phyloP scores from a whole-genome alignment of 2,888 invertebrate genomes.

The Drosophila pullipes region DNA sequence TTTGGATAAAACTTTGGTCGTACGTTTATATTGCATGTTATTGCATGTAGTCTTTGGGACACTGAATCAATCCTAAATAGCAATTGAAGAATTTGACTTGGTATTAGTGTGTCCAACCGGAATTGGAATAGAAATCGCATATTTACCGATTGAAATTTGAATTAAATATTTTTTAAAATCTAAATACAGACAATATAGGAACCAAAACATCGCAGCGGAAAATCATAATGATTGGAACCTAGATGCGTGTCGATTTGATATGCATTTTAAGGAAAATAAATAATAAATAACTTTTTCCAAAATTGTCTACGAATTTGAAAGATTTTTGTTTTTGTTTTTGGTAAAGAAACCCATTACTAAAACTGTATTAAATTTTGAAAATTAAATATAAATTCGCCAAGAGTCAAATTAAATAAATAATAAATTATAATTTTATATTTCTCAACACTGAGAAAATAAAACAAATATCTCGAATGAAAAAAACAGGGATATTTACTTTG shows the following conservation, averaged over 20 bases:
- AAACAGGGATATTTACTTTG: neutral
- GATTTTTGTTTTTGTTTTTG: neutral
- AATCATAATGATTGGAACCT: neutral
- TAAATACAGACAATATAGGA: neutral
- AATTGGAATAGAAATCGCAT: neutral
- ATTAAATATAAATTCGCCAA: neutral
- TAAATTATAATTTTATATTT: neutral
- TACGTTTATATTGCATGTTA: constrained; percentile 42
- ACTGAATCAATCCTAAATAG: constrained; percentile 42
- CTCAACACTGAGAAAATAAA: neutral
- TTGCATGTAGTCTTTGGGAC: constrained; percentile 25
- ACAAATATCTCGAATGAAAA: neutral
- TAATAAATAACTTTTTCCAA: neutral
- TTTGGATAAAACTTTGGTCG: constrained; percentile 63
- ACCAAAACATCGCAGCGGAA: neutral
- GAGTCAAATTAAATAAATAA: neutral
- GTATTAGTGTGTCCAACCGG: neutral
- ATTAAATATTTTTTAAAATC: neutral
- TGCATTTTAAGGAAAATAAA: neutral
- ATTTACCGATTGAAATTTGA: neutral
- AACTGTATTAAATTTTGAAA: neutral
- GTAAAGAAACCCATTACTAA: neutral
- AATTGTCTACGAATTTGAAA: neutral
- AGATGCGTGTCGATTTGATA: neutral
- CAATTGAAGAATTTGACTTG: neutral